Evolutionary conservation across 1,140 invertebrate species (phyloP), one percentile per base, ranked within the genome.

Genomic region (Samia ricini): DNA sequence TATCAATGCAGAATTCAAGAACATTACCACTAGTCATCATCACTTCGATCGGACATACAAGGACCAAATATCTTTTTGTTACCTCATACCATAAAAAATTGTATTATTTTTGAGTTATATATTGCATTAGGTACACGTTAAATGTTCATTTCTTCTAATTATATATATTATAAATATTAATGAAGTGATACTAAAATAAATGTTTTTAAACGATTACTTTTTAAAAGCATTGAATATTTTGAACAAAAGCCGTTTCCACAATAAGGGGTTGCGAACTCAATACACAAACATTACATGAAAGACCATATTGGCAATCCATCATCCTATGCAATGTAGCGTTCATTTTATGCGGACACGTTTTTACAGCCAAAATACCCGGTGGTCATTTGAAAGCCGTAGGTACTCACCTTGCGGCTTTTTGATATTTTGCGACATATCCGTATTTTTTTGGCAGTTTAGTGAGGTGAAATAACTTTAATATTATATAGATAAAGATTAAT

Each of bases 371-470:
- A 55, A 49, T 48, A 61, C 66, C 59, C 66, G 61, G 66, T 68
- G 66, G 66, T 68, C 66, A 68, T 21, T 55, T n/a, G 51, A 60
- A 59, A 49, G 22, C 51, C n/a, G 29, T n/a, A n/a, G n/a, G n/a
- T 10, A 36, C 42, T 29, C 66, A 64, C 58, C 61, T 63, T 68
- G 58, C 59, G n/a, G 15, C 61, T 63, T 50, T 68, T 21, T 61
- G 23, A 58, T 64, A 64, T 61, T 61, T 64, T 64, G 58, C 59
- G 62, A 67, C 60, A 66, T 67, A 60, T 68, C 66, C 66, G 62
- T 50, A 61, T 36, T 61, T 61, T n/a, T 67, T 63, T 60, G 36
- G 23, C 0, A 33, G 20, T 12, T 36, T 42, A 42, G 33, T 20
- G 7, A 52, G 4, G 20, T 22, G 51, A 22, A 6, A 51, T 20